phyloP scores from a whole-genome alignment of 2,113 vertebrate species.

The Sorex araneus region DNA sequence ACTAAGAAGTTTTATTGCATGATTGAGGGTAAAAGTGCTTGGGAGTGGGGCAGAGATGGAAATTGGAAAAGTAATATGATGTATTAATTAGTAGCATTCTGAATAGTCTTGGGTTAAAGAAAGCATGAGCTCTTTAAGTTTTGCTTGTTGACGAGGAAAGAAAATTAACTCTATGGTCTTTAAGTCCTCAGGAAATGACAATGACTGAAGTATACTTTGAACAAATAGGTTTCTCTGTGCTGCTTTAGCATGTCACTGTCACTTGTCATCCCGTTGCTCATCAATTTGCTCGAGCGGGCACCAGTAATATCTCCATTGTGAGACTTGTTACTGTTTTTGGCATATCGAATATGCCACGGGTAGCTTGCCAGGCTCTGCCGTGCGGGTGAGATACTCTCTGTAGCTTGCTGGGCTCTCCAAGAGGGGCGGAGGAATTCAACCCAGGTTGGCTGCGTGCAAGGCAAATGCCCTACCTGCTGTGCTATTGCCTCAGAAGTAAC shows the following conservation, averaged over 20 bases:
- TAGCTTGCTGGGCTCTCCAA: no score
- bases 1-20: constrained; percentile 13
- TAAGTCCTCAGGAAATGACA: background rate
- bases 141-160: background rate
- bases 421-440: no score
- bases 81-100: background rate
- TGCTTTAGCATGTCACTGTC: background rate
- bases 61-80: background rate
- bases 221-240: background rate
- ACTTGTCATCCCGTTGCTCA: no score
- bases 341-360: no score
- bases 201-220: background rate
- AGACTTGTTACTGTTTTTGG: no score
- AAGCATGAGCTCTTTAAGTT: constrained; percentile 5
- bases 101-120: constrained; percentile 11
- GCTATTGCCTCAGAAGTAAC: no score
- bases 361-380: no score
- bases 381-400: no score
- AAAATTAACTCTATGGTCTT: background rate
- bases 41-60: background rate
- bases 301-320: no score
- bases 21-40: constrained; percentile 7
- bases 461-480: no score
- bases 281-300: no score
- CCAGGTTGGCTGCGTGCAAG: no score